Evolutionary conservation across 30 jellyfish, hydroid and myxozoan species (phyloP).

Genomic region (Aurelia sp.): DNA sequence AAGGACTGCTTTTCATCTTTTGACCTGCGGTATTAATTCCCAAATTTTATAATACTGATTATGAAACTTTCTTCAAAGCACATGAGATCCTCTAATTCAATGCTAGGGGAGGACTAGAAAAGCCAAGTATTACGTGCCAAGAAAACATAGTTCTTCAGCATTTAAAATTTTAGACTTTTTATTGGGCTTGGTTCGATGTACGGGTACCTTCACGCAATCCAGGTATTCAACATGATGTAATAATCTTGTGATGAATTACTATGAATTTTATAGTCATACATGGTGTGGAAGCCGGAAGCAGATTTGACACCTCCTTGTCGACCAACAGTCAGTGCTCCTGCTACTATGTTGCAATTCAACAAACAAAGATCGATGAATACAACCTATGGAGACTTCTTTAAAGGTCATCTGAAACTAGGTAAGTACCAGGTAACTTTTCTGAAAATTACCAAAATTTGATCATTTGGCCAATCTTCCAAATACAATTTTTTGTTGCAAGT

Average conservation of each 20-base stretch:
- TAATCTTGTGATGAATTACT: not conserved
- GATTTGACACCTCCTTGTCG: constrained; percentile 38
- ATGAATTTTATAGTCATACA: constrained; percentile 56
- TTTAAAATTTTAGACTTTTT: not conserved
- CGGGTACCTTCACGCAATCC: not conserved
- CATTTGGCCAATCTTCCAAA: no score
- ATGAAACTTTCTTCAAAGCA: no score
- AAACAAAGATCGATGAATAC: constrained; percentile 65
- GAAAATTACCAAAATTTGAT: not conserved
- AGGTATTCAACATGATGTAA: no score
- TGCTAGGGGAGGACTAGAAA: no score
- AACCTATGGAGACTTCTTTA: constrained; percentile 56
- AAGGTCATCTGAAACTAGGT: constrained; percentile 59
- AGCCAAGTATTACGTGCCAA: no score
- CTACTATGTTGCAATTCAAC: constrained; percentile 31
- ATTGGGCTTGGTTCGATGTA: not conserved
- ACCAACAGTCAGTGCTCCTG: constrained; percentile 60
- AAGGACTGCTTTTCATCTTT: no score
- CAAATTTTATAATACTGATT: no score
- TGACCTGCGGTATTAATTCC: no score
- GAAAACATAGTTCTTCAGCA: no score
- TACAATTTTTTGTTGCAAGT: no score
- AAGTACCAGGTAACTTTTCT: not conserved
- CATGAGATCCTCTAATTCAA: no score
- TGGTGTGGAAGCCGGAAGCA: constrained; percentile 82